These are phyloP conservation scores for Drosophila pandora DNA, from an alignment of 1,140 invertebrate species.

Conservation along the genomic window DNA sequence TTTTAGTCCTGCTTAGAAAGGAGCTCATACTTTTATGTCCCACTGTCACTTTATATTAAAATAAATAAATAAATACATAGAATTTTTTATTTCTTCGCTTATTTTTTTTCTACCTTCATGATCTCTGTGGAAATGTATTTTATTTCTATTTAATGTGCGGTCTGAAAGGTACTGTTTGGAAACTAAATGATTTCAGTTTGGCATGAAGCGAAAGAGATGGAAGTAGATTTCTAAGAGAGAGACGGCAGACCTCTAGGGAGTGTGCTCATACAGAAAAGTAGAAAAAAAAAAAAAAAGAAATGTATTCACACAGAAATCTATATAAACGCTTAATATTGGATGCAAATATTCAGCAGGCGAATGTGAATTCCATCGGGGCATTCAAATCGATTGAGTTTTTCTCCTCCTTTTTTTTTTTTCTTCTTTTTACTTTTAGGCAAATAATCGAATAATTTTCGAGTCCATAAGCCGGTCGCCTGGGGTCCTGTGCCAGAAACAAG, in stretches of 20 bases:
- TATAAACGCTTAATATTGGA: slow-evolving; percentile 48
- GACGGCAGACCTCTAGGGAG: slow-evolving; percentile 3
- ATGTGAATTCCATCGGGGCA: slow-evolving; percentile 13
- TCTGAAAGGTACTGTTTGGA: slow-evolving; percentile 16
- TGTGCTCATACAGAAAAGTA: neutral
- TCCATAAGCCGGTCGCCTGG: neutral
- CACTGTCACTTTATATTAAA: slow-evolving; percentile 35
- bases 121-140: slow-evolving; percentile 49
- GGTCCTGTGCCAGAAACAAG: neutral
- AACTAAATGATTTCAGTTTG: slow-evolving; percentile 39
- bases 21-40: slow-evolving; percentile 20
- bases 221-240: neutral
- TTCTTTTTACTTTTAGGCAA: slow-evolving; percentile 17
- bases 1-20: slow-evolving; percentile 35
- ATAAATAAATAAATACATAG: slow-evolving; percentile 20
- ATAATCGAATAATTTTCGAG: slow-evolving; percentile 45
- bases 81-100: slow-evolving; percentile 19
- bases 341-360: slow-evolving; percentile 27
- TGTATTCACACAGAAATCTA: slow-evolving; percentile 23
- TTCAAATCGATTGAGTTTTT: slow-evolving; percentile 29
- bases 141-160: slow-evolving; percentile 77
- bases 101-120: neutral
- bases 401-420: slow-evolving; percentile 2
- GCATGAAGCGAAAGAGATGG: neutral
- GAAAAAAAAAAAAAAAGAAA: neutral